Conservation (phyloP, 1,140 invertebrate genomes). For the Lepeophtheirus salmonis region DNA sequence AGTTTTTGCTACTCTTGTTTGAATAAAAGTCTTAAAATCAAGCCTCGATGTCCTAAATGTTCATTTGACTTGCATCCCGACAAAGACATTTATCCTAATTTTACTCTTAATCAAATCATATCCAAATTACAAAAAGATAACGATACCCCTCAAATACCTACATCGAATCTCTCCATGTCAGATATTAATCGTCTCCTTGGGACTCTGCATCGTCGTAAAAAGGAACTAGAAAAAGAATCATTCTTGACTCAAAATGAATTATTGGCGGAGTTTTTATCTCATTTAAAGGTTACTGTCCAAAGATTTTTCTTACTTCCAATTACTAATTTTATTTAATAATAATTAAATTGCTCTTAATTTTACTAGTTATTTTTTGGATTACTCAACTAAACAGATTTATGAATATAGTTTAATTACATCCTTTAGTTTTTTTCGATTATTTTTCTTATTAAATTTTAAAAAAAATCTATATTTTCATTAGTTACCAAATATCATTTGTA, state of each 20-base stretch:
- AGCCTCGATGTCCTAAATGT: conserved; percentile 67
- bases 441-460: no score
- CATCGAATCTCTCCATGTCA: conserved; percentile 20
- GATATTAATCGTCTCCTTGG: conserved; percentile 30
- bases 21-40: conserved; percentile 50
- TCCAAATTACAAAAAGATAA: conserved; percentile 43
- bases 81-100: conserved; percentile 68
- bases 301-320: no score
- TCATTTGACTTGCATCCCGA: conserved; percentile 44
- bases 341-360: no score
- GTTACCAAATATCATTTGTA: no score
- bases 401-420: no score
- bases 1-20: conserved; percentile 79
- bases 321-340: no score
- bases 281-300: conserved; percentile 47
- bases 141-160: conserved; percentile 27
- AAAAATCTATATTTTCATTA: no score
- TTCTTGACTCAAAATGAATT: no score
- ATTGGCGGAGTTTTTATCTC: conserved; percentile 50
- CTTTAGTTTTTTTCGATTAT: no score
- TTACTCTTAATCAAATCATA: conserved; percentile 61
- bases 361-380: no score
- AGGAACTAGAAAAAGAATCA: no score
- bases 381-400: no score
- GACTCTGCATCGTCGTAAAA: conserved; percentile 59